Evolutionary conservation across 2,797 vertebrate genomes (phyloP), one percentile per base, ranked within the genome.

Genomic region (Esox lucius): DNA sequence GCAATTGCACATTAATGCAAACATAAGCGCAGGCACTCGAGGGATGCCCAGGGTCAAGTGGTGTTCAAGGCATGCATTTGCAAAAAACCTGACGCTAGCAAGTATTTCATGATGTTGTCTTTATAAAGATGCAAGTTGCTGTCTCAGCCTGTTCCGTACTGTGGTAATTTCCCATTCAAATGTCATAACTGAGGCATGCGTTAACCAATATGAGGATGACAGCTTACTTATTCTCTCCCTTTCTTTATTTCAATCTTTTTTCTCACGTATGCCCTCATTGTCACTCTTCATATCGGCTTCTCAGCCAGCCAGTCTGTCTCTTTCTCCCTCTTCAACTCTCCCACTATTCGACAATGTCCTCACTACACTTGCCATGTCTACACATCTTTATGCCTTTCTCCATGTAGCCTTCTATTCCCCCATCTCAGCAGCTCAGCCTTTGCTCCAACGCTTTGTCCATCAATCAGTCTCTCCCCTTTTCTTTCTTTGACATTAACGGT

Each of bases 61-160:
- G 81, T 91, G 86, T 88, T 93, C 86, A 89, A 78, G 85, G 91
- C 87, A 88, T 53, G 84, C 83, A 46, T 80, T 61, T 62, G 68
- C 80, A 89, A 87, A 94, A 94, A 87, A 90, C 72, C 81, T 89
- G 81, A 86, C 89, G 92, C 91, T 61, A 91, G 91, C 87, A 91
- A 94, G 93, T 93, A 93, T 93, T 93, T 93, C 86, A 91, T 86
- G 87, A 90, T 76, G 76, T 73, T 79, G 87, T 86, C 88, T 84
- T 86, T 72, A 89, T 87, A 92, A 82, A 85, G 87, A 91, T 89
- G 76, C 39, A 39, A 19, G 74, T 76, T 82, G 87, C 87, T 91
- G 85, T 81, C 86, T 91, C 89, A 88, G 87, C 89, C 84, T 7
- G 79, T 86, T 88, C 80, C 82, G 13, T 77, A 87, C 90, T 91